phyloP scores from a whole-genome alignment of 2,113 vertebrate genomes.

The Xenopus borealis region DNA sequence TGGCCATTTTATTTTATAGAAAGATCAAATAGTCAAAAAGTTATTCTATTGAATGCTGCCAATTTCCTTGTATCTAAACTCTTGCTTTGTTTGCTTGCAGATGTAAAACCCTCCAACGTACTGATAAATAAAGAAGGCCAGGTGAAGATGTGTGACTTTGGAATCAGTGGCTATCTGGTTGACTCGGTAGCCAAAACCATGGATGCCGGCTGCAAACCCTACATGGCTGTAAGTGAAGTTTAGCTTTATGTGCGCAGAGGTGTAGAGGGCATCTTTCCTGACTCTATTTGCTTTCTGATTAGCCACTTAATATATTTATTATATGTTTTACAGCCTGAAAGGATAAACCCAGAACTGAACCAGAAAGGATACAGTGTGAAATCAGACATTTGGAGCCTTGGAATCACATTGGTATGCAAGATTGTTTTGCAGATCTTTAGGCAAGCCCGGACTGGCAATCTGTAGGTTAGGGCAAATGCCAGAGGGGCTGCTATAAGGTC shows the following conservation, averaged over 20 bases:
- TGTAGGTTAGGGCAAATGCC: no score
- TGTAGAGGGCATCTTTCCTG: neutral
- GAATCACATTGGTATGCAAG: constrained; percentile 88
- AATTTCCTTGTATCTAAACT: no score
- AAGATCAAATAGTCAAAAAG: no score
- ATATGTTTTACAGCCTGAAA: constrained; percentile 77
- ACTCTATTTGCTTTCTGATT: neutral
- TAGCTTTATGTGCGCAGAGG: neutral
- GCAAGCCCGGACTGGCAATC: no score
- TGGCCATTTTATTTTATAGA: no score
- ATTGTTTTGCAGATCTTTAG: neutral
- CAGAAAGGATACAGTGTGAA: constrained; percentile 97
- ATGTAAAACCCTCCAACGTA: constrained; percentile 96
- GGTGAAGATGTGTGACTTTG: constrained; percentile 98
- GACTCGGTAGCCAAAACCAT: constrained; percentile 96
- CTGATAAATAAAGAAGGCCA: constrained; percentile 93
- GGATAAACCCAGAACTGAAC: constrained; percentile 95
- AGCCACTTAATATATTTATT: neutral
- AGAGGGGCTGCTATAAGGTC: no score
- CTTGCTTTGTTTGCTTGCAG: constrained; percentile 57
- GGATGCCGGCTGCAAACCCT: constrained; percentile 94
- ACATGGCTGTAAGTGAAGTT: constrained; percentile 87
- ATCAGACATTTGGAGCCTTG: constrained; percentile 96
- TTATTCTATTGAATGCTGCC: no score
- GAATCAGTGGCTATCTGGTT: constrained; percentile 95